Conservation (phyloP, 2,888 invertebrate genomes). For the Drosophila greeni region DNA sequence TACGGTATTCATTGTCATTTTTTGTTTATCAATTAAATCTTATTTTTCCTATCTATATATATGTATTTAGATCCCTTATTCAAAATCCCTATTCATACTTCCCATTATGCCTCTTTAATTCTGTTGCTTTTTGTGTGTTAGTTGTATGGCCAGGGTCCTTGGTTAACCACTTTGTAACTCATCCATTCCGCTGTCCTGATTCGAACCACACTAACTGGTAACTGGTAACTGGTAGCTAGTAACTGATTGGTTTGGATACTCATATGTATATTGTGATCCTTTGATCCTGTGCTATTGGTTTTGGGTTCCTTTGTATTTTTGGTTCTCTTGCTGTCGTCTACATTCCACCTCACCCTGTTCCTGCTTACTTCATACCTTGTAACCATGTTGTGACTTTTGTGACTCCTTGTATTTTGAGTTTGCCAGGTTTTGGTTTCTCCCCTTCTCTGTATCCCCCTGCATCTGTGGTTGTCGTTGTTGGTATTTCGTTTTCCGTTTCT, state of each 20-base stretch:
- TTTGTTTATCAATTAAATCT: no score
- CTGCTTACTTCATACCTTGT: constrained; percentile 29
- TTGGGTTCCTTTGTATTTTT: constrained; percentile 27
- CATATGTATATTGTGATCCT: not conserved
- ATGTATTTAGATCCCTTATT: not conserved
- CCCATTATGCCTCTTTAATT: not conserved
- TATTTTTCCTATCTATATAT: no score
- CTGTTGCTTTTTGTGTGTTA: constrained; percentile 2
- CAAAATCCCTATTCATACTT: not conserved
- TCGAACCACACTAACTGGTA: constrained; percentile 12
- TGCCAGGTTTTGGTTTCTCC: constrained; percentile 45
- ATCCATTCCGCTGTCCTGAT: constrained; percentile 6
- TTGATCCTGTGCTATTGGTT: constrained; percentile 31
- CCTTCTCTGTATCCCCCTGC: constrained; percentile 28
- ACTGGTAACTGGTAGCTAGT: not conserved
- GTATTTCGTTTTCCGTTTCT: constrained; percentile 71
- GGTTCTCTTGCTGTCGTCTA: constrained; percentile 32
- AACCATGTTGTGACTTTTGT: constrained; percentile 37
- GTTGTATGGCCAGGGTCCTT: not conserved
- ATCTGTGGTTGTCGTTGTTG: constrained; percentile 61
- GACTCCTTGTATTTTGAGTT: constrained; percentile 40
- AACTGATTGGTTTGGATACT: constrained; percentile 5
- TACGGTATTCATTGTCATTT: no score
- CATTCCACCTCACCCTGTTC: not conserved
- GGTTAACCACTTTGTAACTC: constrained; percentile 6